A percentile compares a stretch with the other conserved stretches of the same genome.
Evolutionary conservation across 2,888 invertebrate genomes (phyloP).

Genomic region (Serripes groenlandicus): DNA sequence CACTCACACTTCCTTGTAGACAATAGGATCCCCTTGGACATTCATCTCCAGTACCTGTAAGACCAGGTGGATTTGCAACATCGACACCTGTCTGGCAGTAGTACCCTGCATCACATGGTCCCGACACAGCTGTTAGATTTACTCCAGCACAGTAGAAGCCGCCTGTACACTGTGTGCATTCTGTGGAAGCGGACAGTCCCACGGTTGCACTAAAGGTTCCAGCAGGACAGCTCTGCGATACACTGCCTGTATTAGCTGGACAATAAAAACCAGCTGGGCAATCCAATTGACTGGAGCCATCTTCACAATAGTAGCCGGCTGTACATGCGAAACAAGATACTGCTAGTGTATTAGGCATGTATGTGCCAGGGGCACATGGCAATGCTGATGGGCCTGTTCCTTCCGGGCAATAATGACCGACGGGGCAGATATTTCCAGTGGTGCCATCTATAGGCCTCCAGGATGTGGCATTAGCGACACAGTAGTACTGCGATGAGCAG

Average conservation of each 20-base stretch:
- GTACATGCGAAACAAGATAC: conserved; percentile 77
- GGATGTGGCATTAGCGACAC: conserved; percentile 71
- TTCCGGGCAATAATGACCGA: conserved; percentile 80
- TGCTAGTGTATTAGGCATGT: conserved; percentile 74
- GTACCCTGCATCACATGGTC: conserved; percentile 83
- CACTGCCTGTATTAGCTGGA: conserved; percentile 77
- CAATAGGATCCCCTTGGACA: conserved; percentile 84
- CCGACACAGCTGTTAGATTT: conserved; percentile 79
- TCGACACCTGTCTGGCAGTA: conserved; percentile 82
- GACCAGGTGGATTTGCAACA: conserved; percentile 72
- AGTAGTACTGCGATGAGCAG: conserved; percentile 80
- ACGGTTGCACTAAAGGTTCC: conserved; percentile 80
- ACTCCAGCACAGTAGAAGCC: conserved; percentile 81
- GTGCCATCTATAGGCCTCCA: conserved; percentile 74
- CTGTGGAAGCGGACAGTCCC: conserved; percentile 74
- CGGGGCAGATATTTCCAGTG: conserved; percentile 77
- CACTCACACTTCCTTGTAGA: conserved; percentile 76
- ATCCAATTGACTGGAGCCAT: conserved; percentile 74
- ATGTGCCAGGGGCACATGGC: conserved; percentile 81
- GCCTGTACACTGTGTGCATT: conserved; percentile 82
- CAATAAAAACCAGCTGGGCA: conserved; percentile 84
- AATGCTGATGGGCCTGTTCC: conserved; percentile 76
- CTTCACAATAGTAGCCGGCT: conserved; percentile 81
- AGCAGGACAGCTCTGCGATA: conserved; percentile 81
- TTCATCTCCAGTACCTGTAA: conserved; percentile 77